Percentiles rank a stretch among this genome's conserved stretches.
These are phyloP conservation scores for Eupithecia dodoneata DNA, from an alignment of 2,888 invertebrate species.

Conservation along the genomic window DNA sequence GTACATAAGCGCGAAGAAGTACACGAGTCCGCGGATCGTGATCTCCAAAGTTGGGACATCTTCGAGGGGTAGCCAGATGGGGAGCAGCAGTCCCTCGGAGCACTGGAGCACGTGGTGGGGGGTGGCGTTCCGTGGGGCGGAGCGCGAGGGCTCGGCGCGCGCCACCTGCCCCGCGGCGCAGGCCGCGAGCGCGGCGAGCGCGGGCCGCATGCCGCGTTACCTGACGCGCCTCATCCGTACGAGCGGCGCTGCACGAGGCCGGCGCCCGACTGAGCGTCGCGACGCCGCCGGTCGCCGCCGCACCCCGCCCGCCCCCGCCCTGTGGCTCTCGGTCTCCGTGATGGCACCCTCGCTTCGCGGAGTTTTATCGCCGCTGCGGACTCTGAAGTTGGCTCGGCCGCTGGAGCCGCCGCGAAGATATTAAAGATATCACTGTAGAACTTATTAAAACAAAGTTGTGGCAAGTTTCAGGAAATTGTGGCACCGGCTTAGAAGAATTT, in stretches of 20 bases:
- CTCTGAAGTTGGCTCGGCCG: slow-evolving; percentile 58
- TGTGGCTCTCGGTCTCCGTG: slow-evolving; percentile 2
- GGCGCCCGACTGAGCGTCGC: slow-evolving; percentile 80
- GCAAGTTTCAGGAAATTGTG: slow-evolving; percentile 19
- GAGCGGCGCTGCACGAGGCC: slow-evolving; percentile 79
- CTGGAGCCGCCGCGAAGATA: not conserved
- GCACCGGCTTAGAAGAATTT: slow-evolving; percentile 28
- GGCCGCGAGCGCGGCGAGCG: slow-evolving; percentile 76
- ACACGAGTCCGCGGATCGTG: slow-evolving; percentile 93
- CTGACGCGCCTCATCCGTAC: slow-evolving; percentile 67
- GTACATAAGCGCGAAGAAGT: slow-evolving; percentile 95
- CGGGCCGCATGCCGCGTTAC: slow-evolving; percentile 80
- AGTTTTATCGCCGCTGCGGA: slow-evolving; percentile 71
- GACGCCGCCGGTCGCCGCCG: slow-evolving; percentile 59
- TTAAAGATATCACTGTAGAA: slow-evolving; percentile 30
- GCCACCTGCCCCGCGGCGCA: slow-evolving; percentile 71
- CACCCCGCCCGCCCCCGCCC: slow-evolving; percentile 45
- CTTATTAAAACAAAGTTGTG: slow-evolving; percentile 64
- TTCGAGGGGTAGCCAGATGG: slow-evolving; percentile 94
- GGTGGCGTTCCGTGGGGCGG: slow-evolving; percentile 70
- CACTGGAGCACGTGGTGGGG: slow-evolving; percentile 84
- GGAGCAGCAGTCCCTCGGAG: slow-evolving; percentile 93
- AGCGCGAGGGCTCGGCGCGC: slow-evolving; percentile 74
- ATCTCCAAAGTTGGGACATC: slow-evolving; percentile 90
- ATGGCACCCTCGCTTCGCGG: slow-evolving; percentile 48